Percentiles rank a stretch among this genome's conserved stretches.
Conservation (phyloP, 2,797 vertebrate genomes). For the Takifugu ocellatus region DNA sequence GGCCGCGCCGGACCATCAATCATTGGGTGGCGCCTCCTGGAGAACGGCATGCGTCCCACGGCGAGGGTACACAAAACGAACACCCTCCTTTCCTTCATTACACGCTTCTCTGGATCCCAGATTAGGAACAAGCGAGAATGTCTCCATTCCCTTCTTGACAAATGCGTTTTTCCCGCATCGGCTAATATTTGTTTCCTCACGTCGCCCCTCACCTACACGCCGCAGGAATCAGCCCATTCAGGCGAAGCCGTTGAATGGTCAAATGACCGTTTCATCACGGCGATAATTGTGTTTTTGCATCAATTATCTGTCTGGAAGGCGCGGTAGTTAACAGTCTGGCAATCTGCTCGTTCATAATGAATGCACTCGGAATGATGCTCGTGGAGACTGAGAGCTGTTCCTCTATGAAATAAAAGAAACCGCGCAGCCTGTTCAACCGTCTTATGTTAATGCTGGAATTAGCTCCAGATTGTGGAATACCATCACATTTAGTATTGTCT, state of each 20-base stretch:
- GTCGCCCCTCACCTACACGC: too few relatives aligned
- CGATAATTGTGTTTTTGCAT: slow-evolving; percentile 70
- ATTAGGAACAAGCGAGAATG: slow-evolving; percentile 62
- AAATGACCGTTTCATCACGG: slow-evolving; percentile 58
- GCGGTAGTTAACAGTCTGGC: slow-evolving; percentile 54
- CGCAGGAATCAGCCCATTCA: too few relatives aligned
- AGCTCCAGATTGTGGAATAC: slow-evolving; percentile 48
- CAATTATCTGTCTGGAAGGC: slow-evolving; percentile 65
- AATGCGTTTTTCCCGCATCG: slow-evolving; percentile 43
- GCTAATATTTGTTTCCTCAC: slow-evolving; percentile 18
- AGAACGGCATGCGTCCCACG: slow-evolving; percentile 30
- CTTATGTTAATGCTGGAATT: slow-evolving; percentile 54
- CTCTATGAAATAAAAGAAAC: slow-evolving; percentile 57
- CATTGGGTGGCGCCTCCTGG: slow-evolving; percentile 32
- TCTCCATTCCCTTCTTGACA: slow-evolving; percentile 48
- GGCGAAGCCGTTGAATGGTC: too few relatives aligned
- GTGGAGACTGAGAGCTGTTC: slow-evolving; percentile 52
- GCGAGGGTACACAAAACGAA: slow-evolving; percentile 63
- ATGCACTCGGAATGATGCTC: slow-evolving; percentile 42
- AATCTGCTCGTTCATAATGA: slow-evolving; percentile 52
- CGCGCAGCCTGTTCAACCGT: slow-evolving; percentile 55
- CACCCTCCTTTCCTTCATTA: slow-evolving; percentile 73
- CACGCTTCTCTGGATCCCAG: slow-evolving; percentile 70
- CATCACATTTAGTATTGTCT: slow-evolving; percentile 44
- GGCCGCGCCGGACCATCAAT: slow-evolving; percentile 45